Base-by-base conservation (phyloP, 2,888 invertebrate species). In the Elmis aenea region DNA sequence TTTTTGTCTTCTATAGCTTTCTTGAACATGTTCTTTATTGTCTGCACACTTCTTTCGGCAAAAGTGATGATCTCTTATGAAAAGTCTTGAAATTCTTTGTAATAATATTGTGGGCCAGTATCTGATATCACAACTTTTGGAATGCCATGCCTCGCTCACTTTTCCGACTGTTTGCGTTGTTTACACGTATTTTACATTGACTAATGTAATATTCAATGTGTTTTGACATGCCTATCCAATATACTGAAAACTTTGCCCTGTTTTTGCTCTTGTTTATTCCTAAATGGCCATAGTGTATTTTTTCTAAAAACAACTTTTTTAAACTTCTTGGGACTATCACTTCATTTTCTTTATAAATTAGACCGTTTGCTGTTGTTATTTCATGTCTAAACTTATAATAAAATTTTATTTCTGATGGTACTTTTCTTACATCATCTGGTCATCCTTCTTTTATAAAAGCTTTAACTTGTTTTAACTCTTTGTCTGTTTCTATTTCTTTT, bases 91-190 rank as follows among this genome's bases (percentile, higher is more conserved):
- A 30, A 35, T 16, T 29, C n/a, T 5, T 23, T 13, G 21, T 14
- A 21, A 10, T 14, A 18, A 13, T 27, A 36, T 22, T 32, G 32
- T 11, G 2, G 16, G 9, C 34, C 39, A 12, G 23, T 31, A 23
- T 40, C 36, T 1, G 36, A 33, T 3, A 41, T 28, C 5, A 37
- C 12, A 2, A 37, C 26, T 29, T 26, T 33, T n/a, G 37, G 42
- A 15, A 40, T 40, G 5, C 35, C 35, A 23, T 40, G 37, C 3
- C 30, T 27, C 8, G 42, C 13, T 23, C 26, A 31, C 9, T 37
- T 22, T 13, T 6, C 4, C 21, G 21, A 3, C 24, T 28, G 15
- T 28, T 35, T 8, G 28, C 13, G 29, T 15, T 38, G 37, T 37
- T 23, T 36, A 26, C 21, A 26, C 26, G 14, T 31, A 27, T 11